Evolutionary conservation across 2,797 vertebrate genomes (phyloP), one percentile per base, ranked within the genome.

Genomic region (Xenentodon cancila): DNA sequence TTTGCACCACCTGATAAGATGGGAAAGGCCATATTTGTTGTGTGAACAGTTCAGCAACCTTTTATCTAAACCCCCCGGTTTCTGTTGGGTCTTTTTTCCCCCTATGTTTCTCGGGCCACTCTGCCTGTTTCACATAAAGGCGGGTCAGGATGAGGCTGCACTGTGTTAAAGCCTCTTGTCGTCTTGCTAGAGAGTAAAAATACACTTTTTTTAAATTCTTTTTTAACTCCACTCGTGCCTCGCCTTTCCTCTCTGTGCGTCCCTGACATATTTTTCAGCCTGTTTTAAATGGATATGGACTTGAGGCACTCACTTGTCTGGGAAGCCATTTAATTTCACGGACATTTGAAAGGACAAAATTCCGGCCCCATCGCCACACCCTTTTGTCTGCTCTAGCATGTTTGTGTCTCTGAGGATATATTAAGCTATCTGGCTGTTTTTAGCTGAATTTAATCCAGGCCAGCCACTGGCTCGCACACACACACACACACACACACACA

Each of bases 321-420:
- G 0, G 19, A 84, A 86, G 77, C 75, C 63, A 79, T 85, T 84
- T 84, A 53, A 79, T 82, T 84, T 87, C 74, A 81, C 63, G 63
- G 81, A 44, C 48, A 63, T 85, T 85, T 84, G 75, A 87, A 75
- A 80, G 66, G 78, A 80, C 13, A 62, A 75, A 87, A 82, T 61
- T 67, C 73, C 73, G 58, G 64, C 71, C 66, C 69, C 9, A 25
- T 68, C 48, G 20, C n/a, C 60, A 65, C 73, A 77, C 18, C 51
- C 59, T 32, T 84, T 82, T 84, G 71, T 88, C 57, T 63, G 59
- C 49, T 73, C 40, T 69, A 80, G 68, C 79, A 68, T 50, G 45
- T 51, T 73, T 67, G 61, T 68, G 58, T 44, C 72, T 73, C 63
- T 49, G 65, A 42, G 65, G 77, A 77, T 78, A 73, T 68, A 82